Evolutionary conservation across 2,113 vertebrate genomes (phyloP).

Genomic region (Spilogale gracilis): DNA sequence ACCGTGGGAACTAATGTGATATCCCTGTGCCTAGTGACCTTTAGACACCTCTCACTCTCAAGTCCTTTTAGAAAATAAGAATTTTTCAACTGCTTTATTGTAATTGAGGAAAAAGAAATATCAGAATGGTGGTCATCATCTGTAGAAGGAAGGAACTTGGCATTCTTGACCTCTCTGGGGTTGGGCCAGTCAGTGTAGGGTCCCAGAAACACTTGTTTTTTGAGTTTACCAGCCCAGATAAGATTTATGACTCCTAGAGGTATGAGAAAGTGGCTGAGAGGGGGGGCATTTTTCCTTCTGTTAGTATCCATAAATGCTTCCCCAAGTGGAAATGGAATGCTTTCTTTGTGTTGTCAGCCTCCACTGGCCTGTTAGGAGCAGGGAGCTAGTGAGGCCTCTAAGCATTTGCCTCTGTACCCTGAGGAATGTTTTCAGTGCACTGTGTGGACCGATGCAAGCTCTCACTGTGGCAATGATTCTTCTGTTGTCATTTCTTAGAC

Average conservation of each 20-base stretch:
- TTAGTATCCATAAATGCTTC: not conserved
- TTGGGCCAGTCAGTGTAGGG: not conserved
- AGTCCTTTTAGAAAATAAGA: conserved; percentile 25
- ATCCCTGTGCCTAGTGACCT: not conserved
- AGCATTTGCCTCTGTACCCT: not conserved
- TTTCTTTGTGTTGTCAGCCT: not conserved
- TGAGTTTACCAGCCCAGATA: not conserved
- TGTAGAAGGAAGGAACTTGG: not conserved
- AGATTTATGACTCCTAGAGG: not conserved
- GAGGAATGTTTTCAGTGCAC: not conserved
- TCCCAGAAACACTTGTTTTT: not conserved
- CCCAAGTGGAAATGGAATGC: not conserved
- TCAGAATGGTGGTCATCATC: not conserved
- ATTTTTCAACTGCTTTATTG: not conserved
- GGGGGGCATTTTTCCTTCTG: not conserved
- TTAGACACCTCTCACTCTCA: not conserved
- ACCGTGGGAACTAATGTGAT: not conserved
- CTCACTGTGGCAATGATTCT: not conserved
- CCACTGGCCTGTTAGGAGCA: not conserved
- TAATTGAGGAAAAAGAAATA: not conserved
- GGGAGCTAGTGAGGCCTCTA: not conserved
- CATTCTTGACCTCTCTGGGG: not conserved
- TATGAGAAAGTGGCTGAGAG: not conserved
- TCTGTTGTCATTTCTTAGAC: not conserved
- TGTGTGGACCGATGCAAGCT: not conserved